A percentile compares a stretch with the other conserved stretches of the same genome.
Evolutionary conservation across 2,797 vertebrate species (phyloP).

Genomic region (Acipenser transmontanus): DNA sequence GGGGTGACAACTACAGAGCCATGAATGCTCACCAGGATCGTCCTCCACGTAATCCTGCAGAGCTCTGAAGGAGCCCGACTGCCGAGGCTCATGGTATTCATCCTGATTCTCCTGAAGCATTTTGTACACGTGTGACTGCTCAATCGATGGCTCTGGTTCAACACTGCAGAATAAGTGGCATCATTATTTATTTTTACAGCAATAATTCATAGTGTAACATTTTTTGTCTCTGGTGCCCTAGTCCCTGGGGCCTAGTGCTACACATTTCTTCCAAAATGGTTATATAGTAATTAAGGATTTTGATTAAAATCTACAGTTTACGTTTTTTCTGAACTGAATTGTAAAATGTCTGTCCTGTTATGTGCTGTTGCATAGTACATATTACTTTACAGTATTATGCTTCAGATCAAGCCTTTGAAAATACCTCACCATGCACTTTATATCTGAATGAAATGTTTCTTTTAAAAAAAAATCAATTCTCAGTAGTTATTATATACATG

Average conservation of each 20-base stretch:
- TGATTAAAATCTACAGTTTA: background rate
- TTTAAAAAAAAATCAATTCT: too few relatives aligned
- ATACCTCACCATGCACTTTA: too few relatives aligned
- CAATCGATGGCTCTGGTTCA: conserved; percentile 52
- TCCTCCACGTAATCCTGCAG: conserved; percentile 90
- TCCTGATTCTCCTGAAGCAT: conserved; percentile 76
- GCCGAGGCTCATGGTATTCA: conserved; percentile 73
- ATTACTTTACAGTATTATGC: too few relatives aligned
- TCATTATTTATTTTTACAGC: background rate
- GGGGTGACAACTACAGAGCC: background rate
- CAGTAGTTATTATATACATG: too few relatives aligned
- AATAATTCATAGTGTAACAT: background rate
- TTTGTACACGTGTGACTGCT: conserved; percentile 86
- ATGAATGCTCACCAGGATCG: conserved; percentile 58
- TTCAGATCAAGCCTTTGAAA: too few relatives aligned
- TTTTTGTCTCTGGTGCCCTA: background rate
- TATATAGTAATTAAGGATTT: background rate
- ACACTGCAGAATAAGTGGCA: conserved; percentile 56
- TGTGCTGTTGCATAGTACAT: too few relatives aligned
- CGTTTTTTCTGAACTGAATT: background rate
- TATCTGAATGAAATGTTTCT: too few relatives aligned
- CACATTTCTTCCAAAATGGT: too few relatives aligned
- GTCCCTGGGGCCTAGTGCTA: too few relatives aligned
- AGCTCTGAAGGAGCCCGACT: conserved; percentile 91
- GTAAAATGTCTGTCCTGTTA: too few relatives aligned